These are phyloP conservation scores for Hormaphis cornu DNA, from an alignment of 1,140 invertebrate genomes.

Conservation along the genomic window DNA sequence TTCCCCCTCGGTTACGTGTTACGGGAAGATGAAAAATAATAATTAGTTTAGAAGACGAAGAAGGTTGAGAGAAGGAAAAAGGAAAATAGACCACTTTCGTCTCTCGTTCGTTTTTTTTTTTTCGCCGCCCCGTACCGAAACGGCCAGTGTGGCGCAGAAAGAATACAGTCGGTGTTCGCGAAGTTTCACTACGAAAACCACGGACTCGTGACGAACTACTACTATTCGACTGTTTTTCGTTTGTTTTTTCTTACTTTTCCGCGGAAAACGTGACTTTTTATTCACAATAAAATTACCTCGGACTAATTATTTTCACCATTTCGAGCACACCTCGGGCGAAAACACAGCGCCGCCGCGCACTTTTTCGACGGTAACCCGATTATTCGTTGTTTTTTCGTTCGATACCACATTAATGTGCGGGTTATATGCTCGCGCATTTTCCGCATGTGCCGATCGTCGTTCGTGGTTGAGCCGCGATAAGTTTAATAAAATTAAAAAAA, in stretches of 20 bases:
- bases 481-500: too few relatives aligned
- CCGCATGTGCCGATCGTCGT: too few relatives aligned
- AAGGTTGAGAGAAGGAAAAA: too few relatives aligned
- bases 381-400: neutral
- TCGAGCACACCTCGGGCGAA: neutral
- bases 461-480: too few relatives aligned
- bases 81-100: conserved; percentile 5
- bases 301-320: conserved; percentile 12
- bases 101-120: neutral
- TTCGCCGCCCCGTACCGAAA: too few relatives aligned
- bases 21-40: conserved; percentile 24
- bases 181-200: conserved; percentile 18
- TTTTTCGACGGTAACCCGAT: neutral
- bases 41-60: conserved; percentile 29
- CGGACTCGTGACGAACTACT: neutral
- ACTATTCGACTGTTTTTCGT: conserved; percentile 6
- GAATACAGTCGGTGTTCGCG: neutral
- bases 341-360: neutral
- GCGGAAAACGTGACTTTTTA: conserved; percentile 21
- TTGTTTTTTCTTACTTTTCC: conserved; percentile 12
- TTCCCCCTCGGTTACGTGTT: neutral
- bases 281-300: conserved; percentile 21
- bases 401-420: too few relatives aligned
- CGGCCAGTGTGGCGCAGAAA: neutral
- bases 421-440: too few relatives aligned